Evolutionary conservation across 2,113 vertebrate genomes (phyloP), one percentile per base, ranked within the genome.

Genomic region (Rhadina sibilatrix): DNA sequence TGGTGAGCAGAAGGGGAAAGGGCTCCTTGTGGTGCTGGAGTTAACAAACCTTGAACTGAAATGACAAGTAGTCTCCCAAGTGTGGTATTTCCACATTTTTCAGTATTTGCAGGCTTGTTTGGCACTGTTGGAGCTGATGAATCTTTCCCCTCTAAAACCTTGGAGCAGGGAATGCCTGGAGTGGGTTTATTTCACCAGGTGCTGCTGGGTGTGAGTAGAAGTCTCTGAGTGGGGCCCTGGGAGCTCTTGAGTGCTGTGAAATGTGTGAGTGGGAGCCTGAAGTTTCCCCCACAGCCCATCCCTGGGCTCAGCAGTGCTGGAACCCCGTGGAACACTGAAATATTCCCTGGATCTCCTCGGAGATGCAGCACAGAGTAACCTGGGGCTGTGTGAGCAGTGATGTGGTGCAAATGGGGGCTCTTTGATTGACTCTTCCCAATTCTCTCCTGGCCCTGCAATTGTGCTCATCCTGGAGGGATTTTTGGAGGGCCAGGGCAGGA

Each of bases 171-270:
- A 16, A 11, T 17, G 25, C 30, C 11, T 33, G 47, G 33, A 6
- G 0, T 17, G 33, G 23, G 59, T 33, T 37, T 68, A 4, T 42
- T 54, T 25, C 18, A 9, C 28, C 27, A 1, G 42, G 12, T 22
- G 14, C 5, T 33, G 52, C 61, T 47, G 16, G 9, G 23, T 16
- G 35, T 33, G 17, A 31, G 7, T 3, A 5, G 37, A 31, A 10
- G 0, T 8, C 3, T n/a, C 1, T 2, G 12, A 11, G 28, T 0
- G 42, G 5, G 35, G 49, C 33, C 21, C 35, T 14, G 9, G 47
- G 63, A 68, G 3, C n/a, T 21, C 6, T 3, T 3, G 8, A 28
- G 2, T 2, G 2, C 11, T 27, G 12, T 47, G 53, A 31, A 46
- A 8, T 5, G 30, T 17, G 19, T 37, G 31, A 83, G 33, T 25